Percentiles rank a stretch among this genome's conserved stretches.
These are phyloP conservation scores for Merodon equestris DNA, from an alignment of 2,888 invertebrate species.

Conservation along the genomic window DNA sequence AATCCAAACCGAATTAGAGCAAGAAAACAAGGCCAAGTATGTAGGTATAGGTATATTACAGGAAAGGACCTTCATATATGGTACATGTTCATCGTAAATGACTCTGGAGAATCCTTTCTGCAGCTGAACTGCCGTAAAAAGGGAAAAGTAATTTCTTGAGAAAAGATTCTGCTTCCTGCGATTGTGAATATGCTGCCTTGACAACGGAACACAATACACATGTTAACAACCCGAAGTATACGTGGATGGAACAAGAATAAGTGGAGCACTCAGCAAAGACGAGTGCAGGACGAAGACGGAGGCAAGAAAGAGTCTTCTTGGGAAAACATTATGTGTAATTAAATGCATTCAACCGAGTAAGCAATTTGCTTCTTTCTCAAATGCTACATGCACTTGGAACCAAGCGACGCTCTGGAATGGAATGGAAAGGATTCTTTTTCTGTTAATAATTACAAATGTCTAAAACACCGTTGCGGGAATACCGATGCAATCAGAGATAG, in stretches of 20 bases:
- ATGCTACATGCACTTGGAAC: too few species aligned
- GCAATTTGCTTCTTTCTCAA: conserved; percentile 46
- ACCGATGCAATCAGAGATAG: too few species aligned
- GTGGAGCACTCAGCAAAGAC: too few species aligned
- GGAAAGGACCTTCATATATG: background rate
- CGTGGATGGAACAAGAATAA: too few species aligned
- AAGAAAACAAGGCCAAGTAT: background rate
- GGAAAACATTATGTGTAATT: conserved; percentile 49
- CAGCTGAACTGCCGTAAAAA: conserved; percentile 10
- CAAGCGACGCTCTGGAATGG: too few species aligned
- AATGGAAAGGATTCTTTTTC: too few species aligned
- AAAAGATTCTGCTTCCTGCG: background rate
- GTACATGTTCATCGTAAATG: conserved; percentile 10
- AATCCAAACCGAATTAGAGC: background rate
- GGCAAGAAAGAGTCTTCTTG: conserved; percentile 3
- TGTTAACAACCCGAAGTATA: too few species aligned
- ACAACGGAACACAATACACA: too few species aligned
- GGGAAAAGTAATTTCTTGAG: conserved; percentile 24
- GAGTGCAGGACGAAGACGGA: too few species aligned
- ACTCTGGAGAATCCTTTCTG: background rate
- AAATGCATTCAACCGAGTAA: conserved; percentile 62
- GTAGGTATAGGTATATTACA: conserved; percentile 4
- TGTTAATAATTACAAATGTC: conserved; percentile 30
- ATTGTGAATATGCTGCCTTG: too few species aligned
- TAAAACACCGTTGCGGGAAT: conserved; percentile 17